Conservation (phyloP, 2,888 invertebrate species). For the Andricus quercusramuli region DNA sequence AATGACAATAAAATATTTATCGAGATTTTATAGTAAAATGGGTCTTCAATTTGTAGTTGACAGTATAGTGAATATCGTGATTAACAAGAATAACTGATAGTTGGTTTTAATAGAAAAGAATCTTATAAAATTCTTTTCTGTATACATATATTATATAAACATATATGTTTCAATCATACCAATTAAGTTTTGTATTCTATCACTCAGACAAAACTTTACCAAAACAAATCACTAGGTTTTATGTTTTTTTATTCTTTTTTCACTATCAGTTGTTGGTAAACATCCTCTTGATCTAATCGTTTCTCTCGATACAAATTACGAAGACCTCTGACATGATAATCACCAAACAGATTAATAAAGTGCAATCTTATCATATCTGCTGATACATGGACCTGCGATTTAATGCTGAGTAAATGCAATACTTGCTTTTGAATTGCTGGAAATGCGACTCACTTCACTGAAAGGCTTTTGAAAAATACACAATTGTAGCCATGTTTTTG, state of each 20-base stretch:
- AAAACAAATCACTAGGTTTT: too few species aligned
- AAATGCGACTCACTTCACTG: neutral
- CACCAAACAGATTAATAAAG: neutral
- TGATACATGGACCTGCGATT: slow-evolving; percentile 6
- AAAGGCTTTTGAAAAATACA: neutral
- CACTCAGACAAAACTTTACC: too few species aligned
- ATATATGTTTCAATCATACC: neutral
- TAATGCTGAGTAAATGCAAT: neutral
- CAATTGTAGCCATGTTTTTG: neutral
- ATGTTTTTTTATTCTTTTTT: neutral
- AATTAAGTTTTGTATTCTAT: neutral
- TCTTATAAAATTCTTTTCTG: neutral
- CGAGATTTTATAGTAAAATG: too few species aligned
- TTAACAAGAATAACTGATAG: neutral
- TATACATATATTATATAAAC: too few species aligned
- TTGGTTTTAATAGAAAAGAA: neutral
- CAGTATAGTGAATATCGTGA: too few species aligned
- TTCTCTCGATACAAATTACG: neutral
- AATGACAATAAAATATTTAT: too few species aligned
- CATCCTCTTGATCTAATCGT: neutral
- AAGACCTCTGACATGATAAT: neutral
- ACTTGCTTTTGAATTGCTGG: neutral
- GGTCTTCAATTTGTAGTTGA: too few species aligned
- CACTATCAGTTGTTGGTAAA: neutral
- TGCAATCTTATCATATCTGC: slow-evolving; percentile 9